Conservation (phyloP, 2,113 vertebrate species). For the Seriola aureovittata region DNA sequence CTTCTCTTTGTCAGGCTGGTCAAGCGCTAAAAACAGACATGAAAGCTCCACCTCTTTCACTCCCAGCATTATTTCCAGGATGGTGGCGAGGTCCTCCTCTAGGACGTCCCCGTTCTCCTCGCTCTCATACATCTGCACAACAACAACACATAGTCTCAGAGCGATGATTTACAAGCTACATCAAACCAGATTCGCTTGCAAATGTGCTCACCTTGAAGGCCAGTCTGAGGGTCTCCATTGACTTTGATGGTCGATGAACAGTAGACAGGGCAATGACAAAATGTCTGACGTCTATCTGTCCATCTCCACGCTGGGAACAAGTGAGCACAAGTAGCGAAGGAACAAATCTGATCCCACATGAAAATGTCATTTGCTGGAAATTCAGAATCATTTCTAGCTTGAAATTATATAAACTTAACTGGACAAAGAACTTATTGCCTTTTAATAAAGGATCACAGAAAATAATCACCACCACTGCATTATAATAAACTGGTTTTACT, state of each 20-base stretch:
- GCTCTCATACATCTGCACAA: slow-evolving; percentile 88
- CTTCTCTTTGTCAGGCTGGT: slow-evolving; percentile 74
- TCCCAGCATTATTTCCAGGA: slow-evolving; percentile 91
- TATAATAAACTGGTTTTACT: no score
- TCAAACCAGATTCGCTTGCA: not conserved
- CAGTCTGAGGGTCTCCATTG: slow-evolving; percentile 91
- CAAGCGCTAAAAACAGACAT: slow-evolving; percentile 84
- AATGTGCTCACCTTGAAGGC: slow-evolving; percentile 88
- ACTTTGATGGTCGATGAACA: slow-evolving; percentile 88
- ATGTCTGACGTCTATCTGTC: slow-evolving; percentile 88
- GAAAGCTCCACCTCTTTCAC: slow-evolving; percentile 87
- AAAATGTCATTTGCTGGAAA: not conserved
- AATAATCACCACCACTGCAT: no score
- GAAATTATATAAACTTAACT: not conserved
- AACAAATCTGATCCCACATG: not conserved
- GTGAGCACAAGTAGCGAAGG: not conserved
- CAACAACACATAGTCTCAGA: not conserved
- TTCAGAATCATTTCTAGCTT: not conserved
- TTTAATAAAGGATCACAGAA: not conserved
- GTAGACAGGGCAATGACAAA: slow-evolving; percentile 92
- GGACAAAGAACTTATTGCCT: not conserved
- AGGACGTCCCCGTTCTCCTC: slow-evolving; percentile 80
- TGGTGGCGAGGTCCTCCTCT: slow-evolving; percentile 84
- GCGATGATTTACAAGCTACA: not conserved
- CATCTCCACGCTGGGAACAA: slow-evolving; percentile 82